Evolutionary conservation across 53 echinoderm and acorn worm species (phyloP), one percentile per base, ranked within the genome.

Genomic region (Echinometra lucunter): DNA sequence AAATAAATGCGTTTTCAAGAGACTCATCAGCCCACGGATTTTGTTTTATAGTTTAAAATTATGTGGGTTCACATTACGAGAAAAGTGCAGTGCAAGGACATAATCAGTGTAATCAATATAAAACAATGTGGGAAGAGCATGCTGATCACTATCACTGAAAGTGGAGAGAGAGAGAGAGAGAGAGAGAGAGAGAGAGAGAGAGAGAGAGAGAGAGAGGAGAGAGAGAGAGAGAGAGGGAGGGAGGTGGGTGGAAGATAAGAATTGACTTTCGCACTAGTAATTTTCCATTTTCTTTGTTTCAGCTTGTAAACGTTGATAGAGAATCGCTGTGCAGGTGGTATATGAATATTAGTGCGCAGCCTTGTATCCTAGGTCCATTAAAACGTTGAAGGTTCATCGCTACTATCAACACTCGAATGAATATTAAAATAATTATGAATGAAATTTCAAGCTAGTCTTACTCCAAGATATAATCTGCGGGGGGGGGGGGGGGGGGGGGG

Each of bases 201-300:
- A 57, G 66, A 23, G 66, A 66, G n/a, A 27, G 1, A 67, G 60
- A 60, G 21, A 60, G 60, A 21, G 19, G 60, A 60, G 60, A 60
- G 63, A 25, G 63, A 63, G 63, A 60, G 2, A 60, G 60, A 60
- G 60, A 60, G 60, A 60, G 57, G 15, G 66, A 23, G 66, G 28
- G n/a, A 27, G 1, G 30, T n/a, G n/a, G n/a, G n/a, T n/a, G n/a
- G n/a, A 34, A 37, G 2, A 72, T 35, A 72, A 8, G 1, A 40
- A 78, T 19, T 78, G 78, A 42, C 78, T 78, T 78, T 38, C 7
- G 42, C 6, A 6, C 78, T 38, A 78, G 78, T 78, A 78, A 40
- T 78, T 78, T 42, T 78, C 78, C 78, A 78, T 78, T 40, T 78
- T 19, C 42, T 78, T 78, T 38, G 38, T 78, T 78, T 78, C 38